Evolutionary conservation across 1,140 invertebrate genomes (phyloP), one percentile per base, ranked within the genome.

Genomic region (Scaptomyza montana): DNA sequence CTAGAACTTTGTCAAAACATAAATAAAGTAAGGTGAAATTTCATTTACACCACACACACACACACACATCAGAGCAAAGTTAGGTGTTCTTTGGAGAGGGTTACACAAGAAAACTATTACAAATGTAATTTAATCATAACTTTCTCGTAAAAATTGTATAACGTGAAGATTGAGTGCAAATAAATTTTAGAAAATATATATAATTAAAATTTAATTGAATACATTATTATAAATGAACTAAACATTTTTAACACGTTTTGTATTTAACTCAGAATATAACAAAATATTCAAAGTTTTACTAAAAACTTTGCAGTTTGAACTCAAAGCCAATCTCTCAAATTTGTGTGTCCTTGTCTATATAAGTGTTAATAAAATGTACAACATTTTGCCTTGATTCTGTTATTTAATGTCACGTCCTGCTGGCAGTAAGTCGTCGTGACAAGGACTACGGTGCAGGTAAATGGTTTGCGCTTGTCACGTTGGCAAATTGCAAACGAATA

Each of bases 401-500:
- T 9, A 39, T 28, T 47, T 28, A 13, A 21, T 16, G 30, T 36
- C 30, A 33, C 30, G 30, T 50, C 30, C 47, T 25, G 46, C 5
- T 5, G 41, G 13, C 60, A 25, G 36, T 9, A 10, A 21, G 19
- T 39, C 16, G 45, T 33, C 30, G n/a, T 47, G 21, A 2, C 43
- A 39, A 36, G 28, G 56, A 39, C 25, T 46, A 19, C 13, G 46
- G 19, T 13, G 33, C 19, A 57, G 39, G 51, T 30, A 28, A 64
- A 41, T 65, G 25, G 33, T 28, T 51, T 41, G 65, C 21, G 12
- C 54, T 59, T 59, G 55, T 64, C 47, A 62, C 55, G 49, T 75
- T 55, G 68, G 45, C 36, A 45, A 71, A 71, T 71, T 60, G 67
- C 43, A 71, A 65, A 39, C 16, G 47, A 61, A 65, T 39, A 71